A percentile compares a stretch with the other conserved stretches of the same genome.
These are phyloP conservation scores for Dasyornis broadbenti DNA, from an alignment of 2,113 vertebrate species.

Conservation along the genomic window DNA sequence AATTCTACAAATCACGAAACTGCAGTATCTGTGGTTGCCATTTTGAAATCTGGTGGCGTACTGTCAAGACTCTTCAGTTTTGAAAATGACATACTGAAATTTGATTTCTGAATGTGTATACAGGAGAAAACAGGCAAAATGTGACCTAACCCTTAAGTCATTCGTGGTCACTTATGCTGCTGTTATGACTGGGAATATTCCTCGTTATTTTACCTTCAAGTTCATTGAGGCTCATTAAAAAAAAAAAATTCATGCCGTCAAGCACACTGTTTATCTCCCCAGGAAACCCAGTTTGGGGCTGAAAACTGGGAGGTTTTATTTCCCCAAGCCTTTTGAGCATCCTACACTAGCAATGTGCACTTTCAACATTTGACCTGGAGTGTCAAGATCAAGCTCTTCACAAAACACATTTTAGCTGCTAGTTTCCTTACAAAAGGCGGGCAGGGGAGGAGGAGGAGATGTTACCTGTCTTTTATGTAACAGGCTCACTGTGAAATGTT, in stretches of 20 bases:
- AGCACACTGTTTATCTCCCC: background rate
- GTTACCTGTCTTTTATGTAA: background rate
- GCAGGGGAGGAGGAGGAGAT: background rate
- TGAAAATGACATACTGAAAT: background rate
- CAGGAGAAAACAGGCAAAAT: background rate
- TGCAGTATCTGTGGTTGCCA: background rate
- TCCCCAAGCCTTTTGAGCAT: background rate
- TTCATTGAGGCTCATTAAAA: background rate
- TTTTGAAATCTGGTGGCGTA: background rate
- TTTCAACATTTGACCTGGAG: background rate
- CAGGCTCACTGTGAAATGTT: background rate
- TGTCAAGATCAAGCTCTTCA: background rate
- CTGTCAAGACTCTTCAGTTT: background rate
- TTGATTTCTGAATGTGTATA: background rate
- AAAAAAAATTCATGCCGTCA: background rate
- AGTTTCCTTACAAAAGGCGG: background rate
- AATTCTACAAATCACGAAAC: background rate
- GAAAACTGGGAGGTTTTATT: background rate
- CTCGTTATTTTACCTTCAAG: background rate
- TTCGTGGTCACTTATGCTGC: rapidly evolving
- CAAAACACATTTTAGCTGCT: background rate
- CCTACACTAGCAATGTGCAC: background rate
- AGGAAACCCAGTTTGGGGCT: background rate
- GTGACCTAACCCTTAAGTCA: background rate
- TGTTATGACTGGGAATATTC: background rate